Base-by-base conservation (phyloP, 2,888 invertebrate species). In the Heliothis peltigera region DNA sequence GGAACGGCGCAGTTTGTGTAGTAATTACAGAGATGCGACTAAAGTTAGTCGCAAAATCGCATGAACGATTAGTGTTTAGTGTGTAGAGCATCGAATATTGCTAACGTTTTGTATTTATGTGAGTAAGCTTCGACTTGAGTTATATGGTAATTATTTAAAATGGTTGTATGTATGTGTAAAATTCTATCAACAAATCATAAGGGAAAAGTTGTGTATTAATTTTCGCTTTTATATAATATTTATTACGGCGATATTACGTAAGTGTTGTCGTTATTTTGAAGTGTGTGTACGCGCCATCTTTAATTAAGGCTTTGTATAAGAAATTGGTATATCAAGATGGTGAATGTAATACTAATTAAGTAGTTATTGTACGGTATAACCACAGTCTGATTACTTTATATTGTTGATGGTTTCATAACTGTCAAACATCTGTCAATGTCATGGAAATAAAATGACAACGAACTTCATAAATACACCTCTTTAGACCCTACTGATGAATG, bases 1-100 rank as follows among this genome's bases (percentile, higher is more conserved):
- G 95, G 95, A 3, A 92, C 90, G 6, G 93, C 95, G 35, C 95
- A 96, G 80, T 96, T 95, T 58, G 96, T 97, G 95, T 91, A 92
- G 90, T 87, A 80, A 78, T 73, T 76, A 73, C 70, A 78, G 73
- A 73, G 61, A 52, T 66, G 87, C 87, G 87, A 78, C 71, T 82
- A 79, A 82, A 64, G 68, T 65, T 77, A 69, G 64, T 70, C 62
- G 76, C 70, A 81, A 28, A 47, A 63, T 79, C 72, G 77, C 70
- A 78, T n/a, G 61, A 64, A 77, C 62, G 46, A 54, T 71, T 58
- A 35, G 58, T 64, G 63, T 68, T 42, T 70, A 65, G 70, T 61
- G 70, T 56, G 52, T 65, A 55, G 18, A 56, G 61, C 67, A 73
- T 73, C 60, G 73, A 73, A 73, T 48, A 64, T 25, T 44, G 73